Evolutionary conservation across 2,113 vertebrate genomes (phyloP).

Genomic region (Psammodynastes pulverulentus): DNA sequence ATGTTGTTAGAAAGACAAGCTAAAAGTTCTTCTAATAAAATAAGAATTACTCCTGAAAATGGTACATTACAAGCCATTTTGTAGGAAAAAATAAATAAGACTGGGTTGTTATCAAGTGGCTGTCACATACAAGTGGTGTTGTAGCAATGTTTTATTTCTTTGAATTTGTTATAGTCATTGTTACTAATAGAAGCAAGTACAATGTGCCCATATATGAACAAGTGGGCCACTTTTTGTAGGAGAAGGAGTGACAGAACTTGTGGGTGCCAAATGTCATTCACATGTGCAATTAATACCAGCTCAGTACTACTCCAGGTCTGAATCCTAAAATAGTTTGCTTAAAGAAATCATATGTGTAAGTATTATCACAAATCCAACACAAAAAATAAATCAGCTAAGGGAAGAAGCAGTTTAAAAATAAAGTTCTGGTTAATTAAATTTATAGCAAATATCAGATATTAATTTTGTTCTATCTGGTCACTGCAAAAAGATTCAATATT

Average conservation of each 20-base stretch:
- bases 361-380: background rate
- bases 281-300: background rate
- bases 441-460: background rate
- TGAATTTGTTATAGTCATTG: background rate
- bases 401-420: background rate
- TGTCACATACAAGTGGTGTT: background rate
- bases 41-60: background rate
- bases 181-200: background rate
- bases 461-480: background rate
- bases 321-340: background rate
- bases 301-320: background rate
- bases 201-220: background rate
- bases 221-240: background rate
- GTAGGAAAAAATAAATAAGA: background rate
- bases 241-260: no score
- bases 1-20: background rate
- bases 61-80: background rate
- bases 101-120: background rate
- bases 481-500: background rate
- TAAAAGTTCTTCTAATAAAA: background rate
- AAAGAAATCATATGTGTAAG: background rate
- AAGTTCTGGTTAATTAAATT: background rate
- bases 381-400: background rate
- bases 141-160: background rate
- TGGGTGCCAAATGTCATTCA: background rate